These are phyloP conservation scores for Lagocephalus sceleratus DNA, from an alignment of 2,797 vertebrate species.

Conservation along the genomic window DNA sequence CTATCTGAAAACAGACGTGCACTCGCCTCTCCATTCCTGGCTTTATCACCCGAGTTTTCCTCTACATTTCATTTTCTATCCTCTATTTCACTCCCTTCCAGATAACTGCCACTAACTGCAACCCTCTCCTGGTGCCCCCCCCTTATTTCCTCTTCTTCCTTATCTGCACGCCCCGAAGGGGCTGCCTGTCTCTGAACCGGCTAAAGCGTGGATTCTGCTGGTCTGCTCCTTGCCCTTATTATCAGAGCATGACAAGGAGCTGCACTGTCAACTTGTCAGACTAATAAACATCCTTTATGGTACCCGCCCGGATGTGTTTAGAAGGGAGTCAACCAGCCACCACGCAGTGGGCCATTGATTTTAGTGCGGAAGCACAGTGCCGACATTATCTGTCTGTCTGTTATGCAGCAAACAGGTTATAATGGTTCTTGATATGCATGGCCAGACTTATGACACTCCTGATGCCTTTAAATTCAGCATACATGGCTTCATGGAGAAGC, in stretches of 20 bases:
- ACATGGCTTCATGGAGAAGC: no score
- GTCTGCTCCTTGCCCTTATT: slow-evolving; percentile 62
- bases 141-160: slow-evolving; percentile 37
- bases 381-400: slow-evolving; percentile 53
- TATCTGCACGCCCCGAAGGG: slow-evolving; percentile 56
- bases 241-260: slow-evolving; percentile 71
- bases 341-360: slow-evolving; percentile 65
- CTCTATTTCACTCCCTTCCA: slow-evolving; percentile 13
- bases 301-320: slow-evolving; percentile 55
- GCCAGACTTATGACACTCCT: slow-evolving; percentile 52
- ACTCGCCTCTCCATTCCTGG: neutral
- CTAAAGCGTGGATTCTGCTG: slow-evolving; percentile 53
- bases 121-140: slow-evolving; percentile 4
- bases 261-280: slow-evolving; percentile 68
- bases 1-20: neutral
- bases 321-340: slow-evolving; percentile 50
- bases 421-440: slow-evolving; percentile 61
- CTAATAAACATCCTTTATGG: slow-evolving; percentile 76
- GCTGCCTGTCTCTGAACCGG: slow-evolving; percentile 61
- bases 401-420: slow-evolving; percentile 51
- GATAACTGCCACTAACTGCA: slow-evolving; percentile 19
- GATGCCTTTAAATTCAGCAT: slow-evolving; percentile 21
- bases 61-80: slow-evolving; percentile 5
- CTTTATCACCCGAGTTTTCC: slow-evolving; percentile 1
- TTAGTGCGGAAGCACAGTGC: slow-evolving; percentile 49